Evolutionary conservation across 2,113 vertebrate species (phyloP).

Genomic region (Setophaga kirtlandii): DNA sequence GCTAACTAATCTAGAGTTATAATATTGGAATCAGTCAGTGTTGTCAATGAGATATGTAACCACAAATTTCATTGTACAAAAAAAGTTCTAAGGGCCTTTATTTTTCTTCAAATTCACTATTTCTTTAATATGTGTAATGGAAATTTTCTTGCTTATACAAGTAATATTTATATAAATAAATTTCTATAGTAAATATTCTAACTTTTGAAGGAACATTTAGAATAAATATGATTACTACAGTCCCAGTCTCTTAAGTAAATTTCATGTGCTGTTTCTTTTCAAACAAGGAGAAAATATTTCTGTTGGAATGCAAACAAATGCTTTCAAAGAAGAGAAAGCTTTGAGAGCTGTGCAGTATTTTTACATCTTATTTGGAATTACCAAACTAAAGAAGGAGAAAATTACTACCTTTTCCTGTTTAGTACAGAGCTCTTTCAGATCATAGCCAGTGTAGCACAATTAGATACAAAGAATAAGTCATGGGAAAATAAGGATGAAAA

Average conservation of each 20-base stretch:
- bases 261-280: not conserved
- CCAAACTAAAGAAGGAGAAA: not conserved
- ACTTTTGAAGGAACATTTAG: not conserved
- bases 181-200: not conserved
- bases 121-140: not conserved
- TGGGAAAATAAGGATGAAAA: not conserved
- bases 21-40: not conserved
- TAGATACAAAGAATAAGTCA: not conserved
- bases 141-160: not conserved
- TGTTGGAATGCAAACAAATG: not conserved
- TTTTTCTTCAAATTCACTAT: not conserved
- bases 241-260: not conserved
- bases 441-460: not conserved
- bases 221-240: not conserved
- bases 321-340: not conserved
- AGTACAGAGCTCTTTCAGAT: not conserved
- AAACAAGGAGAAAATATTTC: not conserved
- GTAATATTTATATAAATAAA: not conserved
- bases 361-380: not conserved
- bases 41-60: not conserved
- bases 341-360: not conserved
- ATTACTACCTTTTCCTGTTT: not conserved
- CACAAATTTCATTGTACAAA: not conserved
- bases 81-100: not conserved
- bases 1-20: not conserved